These are phyloP conservation scores for Paracanthobrama guichenoti DNA, from an alignment of 2,113 vertebrate species.

Conservation along the genomic window DNA sequence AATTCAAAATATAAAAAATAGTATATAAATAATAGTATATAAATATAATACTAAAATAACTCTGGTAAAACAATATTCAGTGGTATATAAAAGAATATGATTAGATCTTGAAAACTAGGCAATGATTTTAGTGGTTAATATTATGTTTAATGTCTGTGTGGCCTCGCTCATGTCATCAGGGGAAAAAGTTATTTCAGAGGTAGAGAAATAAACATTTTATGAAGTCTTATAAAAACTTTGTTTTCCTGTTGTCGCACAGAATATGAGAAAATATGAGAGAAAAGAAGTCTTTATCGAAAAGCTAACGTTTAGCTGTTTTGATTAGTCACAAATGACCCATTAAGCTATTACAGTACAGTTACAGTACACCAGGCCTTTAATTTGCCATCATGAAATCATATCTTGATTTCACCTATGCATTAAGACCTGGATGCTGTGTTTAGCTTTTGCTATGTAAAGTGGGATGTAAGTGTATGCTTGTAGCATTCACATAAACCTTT, in stretches of 20 bases:
- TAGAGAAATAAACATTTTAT: not conserved
- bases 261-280: not conserved
- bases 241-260: not conserved
- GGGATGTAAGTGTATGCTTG: constrained; percentile 2
- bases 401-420: not conserved
- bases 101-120: not conserved
- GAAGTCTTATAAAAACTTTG: not conserved
- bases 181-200: not conserved
- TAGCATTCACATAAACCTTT: constrained; percentile 2
- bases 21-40: too few relatives aligned
- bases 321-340: not conserved
- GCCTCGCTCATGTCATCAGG: not conserved
- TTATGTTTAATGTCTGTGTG: not conserved
- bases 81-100: not conserved
- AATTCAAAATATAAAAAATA: not conserved
- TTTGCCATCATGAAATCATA: not conserved
- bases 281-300: not conserved
- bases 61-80: not conserved
- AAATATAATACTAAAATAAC: not conserved
- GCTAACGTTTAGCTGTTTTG: not conserved
- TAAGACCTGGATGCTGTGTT: not conserved
- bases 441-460: constrained; percentile 4
- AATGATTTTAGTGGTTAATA: not conserved
- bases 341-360: not conserved
- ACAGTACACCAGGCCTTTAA: not conserved